Conservation (phyloP, 1,140 invertebrate genomes). For the Halictus rubicundus region DNA sequence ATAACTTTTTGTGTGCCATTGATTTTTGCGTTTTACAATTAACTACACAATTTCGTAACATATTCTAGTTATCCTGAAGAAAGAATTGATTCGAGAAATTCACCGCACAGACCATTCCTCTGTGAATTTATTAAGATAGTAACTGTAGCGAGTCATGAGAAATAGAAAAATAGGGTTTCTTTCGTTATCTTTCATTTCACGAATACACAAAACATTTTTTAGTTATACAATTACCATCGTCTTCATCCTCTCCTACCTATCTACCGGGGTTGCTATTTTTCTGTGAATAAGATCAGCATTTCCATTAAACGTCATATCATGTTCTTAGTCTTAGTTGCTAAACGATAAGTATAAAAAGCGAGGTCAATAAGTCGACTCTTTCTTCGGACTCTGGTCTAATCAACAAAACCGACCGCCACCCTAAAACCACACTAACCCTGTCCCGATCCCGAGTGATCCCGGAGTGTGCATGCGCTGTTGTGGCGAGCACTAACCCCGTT, state of each 20-base stretch:
- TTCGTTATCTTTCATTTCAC: too few species aligned
- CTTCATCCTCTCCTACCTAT: not conserved
- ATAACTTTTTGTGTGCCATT: conserved; percentile 46
- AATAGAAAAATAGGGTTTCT: too few species aligned
- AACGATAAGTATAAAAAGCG: too few species aligned
- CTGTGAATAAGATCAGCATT: too few species aligned
- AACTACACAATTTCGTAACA: conserved; percentile 19
- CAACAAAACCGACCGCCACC: not conserved
- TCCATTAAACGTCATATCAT: too few species aligned
- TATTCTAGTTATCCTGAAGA: not conserved
- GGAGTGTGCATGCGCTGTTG: conserved; percentile 78
- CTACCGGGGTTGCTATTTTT: too few species aligned
- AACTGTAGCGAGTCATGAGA: too few species aligned
- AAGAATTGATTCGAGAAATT: not conserved
- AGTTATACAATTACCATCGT: not conserved
- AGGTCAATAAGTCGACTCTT: not conserved
- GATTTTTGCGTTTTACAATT: conserved; percentile 40
- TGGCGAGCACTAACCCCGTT: conserved; percentile 79
- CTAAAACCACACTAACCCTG: conserved; percentile 22
- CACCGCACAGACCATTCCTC: too few species aligned
- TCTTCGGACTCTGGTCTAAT: not conserved
- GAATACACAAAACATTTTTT: too few species aligned
- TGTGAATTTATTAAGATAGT: too few species aligned
- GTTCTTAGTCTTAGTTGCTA: too few species aligned
- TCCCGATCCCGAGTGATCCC: conserved; percentile 26